phyloP scores from a whole-genome alignment of 2,888 invertebrate genomes.

The Serrognathus titanus region DNA sequence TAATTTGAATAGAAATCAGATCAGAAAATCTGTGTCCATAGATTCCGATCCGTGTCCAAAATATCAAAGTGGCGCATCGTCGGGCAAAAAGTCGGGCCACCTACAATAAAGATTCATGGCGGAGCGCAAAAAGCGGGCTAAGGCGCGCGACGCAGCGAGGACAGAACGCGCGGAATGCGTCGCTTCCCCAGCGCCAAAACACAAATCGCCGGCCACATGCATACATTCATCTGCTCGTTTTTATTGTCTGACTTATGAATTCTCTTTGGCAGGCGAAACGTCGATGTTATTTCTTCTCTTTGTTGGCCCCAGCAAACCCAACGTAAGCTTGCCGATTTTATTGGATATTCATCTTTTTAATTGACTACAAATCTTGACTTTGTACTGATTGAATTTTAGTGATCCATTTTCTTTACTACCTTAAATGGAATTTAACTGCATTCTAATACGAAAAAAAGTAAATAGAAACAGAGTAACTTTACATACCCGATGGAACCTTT shows the following conservation, averaged over 20 bases:
- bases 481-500: too few relatives aligned
- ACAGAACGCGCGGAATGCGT: slow-evolving; percentile 45
- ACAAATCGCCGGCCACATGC: slow-evolving; percentile 46
- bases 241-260: slow-evolving; percentile 45
- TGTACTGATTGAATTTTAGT: too few relatives aligned
- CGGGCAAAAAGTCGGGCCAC: slow-evolving; percentile 32
- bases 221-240: slow-evolving; percentile 45
- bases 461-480: background rate
- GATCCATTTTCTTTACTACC: too few relatives aligned
- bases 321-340: background rate
- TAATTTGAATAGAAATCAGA: slow-evolving; percentile 35
- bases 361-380: background rate
- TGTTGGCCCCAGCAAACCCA: background rate
- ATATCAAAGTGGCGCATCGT: slow-evolving; percentile 31
- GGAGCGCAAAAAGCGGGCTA: slow-evolving; percentile 32
- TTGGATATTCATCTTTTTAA: background rate
- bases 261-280: slow-evolving; percentile 14
- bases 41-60: slow-evolving; percentile 31
- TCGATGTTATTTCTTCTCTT: slow-evolving; percentile 10
- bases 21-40: slow-evolving; percentile 26
- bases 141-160: slow-evolving; percentile 37
- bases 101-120: slow-evolving; percentile 37
- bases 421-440: too few relatives aligned
- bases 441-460: background rate
- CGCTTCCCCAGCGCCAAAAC: slow-evolving; percentile 47